Base-by-base conservation (phyloP, 2,113 vertebrate genomes). In the Elanus axillaris region DNA sequence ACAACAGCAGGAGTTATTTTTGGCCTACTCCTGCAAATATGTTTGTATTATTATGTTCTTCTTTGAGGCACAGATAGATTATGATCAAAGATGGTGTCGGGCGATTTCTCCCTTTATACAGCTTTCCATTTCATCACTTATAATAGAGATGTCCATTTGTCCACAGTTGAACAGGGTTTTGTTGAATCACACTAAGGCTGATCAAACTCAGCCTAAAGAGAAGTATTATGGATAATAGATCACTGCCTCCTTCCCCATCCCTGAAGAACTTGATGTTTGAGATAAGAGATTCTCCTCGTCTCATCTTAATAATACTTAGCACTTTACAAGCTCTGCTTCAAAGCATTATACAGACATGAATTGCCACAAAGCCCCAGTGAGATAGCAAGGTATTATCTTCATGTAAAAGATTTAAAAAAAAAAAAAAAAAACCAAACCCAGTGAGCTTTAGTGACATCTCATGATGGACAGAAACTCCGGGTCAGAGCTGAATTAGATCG, bases 291-390 rank as follows among this genome's bases (percentile, higher is more conserved):
- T 94, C 74, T 90, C 94, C 94, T 93, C 91, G 93, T 85, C 95
- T 93, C 91, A 94, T 91, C 94, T 94, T 88, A 91, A 88, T 96
- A 97, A 96, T 86, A 88, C 81, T 91, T 92, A 94, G 89, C 94
- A 95, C 94, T 97, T 90, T 94, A 93, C 81, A 95, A 94, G 89
- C 80, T 91, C 53, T 58, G 80, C 94, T 97, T 97, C 94, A 96
- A 95, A 97, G 91, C 2, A 0, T 82, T 95, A 85, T 12, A 79
- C 62, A 83, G 94, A 79, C 89, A 59, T 5, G 91, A 95, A 94
- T 26, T 95, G 89, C 69, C 69, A 95, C 91, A 95, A 94, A 97
- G 84, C 53, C 74, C 71, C 71, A 58, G 73, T 62, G 77, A 95
- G 86, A 93, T 6, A 94, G 91, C 59, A 63, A 87, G 50, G 89